Percentiles rank a stretch among this genome's conserved stretches.
phyloP scores from a whole-genome alignment of 2,797 vertebrate genomes.

The Parauchenoglanis ngamensis region DNA sequence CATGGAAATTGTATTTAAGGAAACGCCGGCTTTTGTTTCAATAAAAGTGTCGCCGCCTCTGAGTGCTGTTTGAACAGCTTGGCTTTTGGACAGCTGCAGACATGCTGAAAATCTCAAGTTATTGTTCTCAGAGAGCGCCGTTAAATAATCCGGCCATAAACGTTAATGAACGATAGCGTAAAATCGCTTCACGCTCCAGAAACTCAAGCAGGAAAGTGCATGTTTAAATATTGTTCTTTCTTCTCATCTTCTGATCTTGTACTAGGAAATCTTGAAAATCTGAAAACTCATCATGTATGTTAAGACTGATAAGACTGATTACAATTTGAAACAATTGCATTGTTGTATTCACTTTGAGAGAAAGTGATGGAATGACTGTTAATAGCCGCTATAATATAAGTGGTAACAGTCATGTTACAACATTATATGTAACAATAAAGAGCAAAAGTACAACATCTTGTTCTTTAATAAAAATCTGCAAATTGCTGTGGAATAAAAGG shows the following conservation, averaged over 20 bases:
- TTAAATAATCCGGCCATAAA: constrained; percentile 41
- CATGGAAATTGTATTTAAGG: constrained; percentile 46
- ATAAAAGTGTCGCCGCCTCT: constrained; percentile 44
- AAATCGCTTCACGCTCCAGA: constrained; percentile 18
- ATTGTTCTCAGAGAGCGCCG: constrained; percentile 46
- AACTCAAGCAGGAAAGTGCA: background rate
- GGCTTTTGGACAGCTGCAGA: constrained; percentile 43
- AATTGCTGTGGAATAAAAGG: background rate
- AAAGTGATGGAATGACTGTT: background rate
- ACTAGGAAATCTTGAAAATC: background rate
- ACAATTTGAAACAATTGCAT: too few relatives aligned
- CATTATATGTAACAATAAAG: background rate
- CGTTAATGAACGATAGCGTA: constrained; percentile 31
- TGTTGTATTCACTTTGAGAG: background rate
- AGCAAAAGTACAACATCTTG: background rate
- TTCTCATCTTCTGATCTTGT: background rate
- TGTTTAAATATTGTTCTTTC: background rate
- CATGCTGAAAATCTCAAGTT: constrained; percentile 46
- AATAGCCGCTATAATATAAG: background rate
- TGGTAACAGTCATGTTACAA: background rate
- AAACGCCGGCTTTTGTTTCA: constrained; percentile 52
- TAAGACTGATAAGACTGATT: background rate
- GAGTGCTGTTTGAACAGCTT: constrained; percentile 43
- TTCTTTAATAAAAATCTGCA: background rate
- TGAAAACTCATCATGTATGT: background rate